Percentiles rank a stretch among this genome's conserved stretches.
Evolutionary conservation across 2,888 invertebrate genomes (phyloP).

Genomic region (Halictus ligatus): DNA sequence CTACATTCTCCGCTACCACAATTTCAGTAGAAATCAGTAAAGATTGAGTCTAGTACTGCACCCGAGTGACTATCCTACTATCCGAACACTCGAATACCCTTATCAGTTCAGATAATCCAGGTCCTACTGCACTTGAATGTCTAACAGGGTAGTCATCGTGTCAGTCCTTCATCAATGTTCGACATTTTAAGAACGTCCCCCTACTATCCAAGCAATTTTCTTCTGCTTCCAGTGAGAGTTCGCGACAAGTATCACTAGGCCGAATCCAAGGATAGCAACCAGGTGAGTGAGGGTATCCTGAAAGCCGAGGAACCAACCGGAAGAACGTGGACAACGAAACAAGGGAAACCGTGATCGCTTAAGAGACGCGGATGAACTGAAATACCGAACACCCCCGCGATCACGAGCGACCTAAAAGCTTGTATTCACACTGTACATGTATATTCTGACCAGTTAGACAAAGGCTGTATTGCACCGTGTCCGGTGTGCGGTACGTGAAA

Average conservation of each 20-base stretch:
- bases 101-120: too few relatives aligned
- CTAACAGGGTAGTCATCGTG: too few relatives aligned
- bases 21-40: too few relatives aligned
- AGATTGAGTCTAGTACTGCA: too few relatives aligned
- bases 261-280: constrained; percentile 34
- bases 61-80: too few relatives aligned
- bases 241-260: constrained; percentile 80
- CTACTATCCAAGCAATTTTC: constrained; percentile 58
- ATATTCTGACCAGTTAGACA: constrained; percentile 49
- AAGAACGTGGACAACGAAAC: constrained; percentile 12
- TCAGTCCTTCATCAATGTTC: too few relatives aligned
- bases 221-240: constrained; percentile 85
- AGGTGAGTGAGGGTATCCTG: constrained; percentile 45
- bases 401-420: constrained; percentile 50
- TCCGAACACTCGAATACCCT: too few relatives aligned
- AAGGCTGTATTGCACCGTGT: constrained; percentile 79
- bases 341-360: not conserved
- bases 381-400: constrained; percentile 23
- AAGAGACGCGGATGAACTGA: constrained; percentile 7
- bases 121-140: too few relatives aligned
- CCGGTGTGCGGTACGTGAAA: constrained; percentile 80
- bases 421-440: constrained; percentile 60
- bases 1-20: too few relatives aligned
- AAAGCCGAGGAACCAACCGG: constrained; percentile 14
- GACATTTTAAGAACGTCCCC: not conserved